Conservation (phyloP, 2,113 vertebrate species). For the Psammodynastes pulverulentus region DNA sequence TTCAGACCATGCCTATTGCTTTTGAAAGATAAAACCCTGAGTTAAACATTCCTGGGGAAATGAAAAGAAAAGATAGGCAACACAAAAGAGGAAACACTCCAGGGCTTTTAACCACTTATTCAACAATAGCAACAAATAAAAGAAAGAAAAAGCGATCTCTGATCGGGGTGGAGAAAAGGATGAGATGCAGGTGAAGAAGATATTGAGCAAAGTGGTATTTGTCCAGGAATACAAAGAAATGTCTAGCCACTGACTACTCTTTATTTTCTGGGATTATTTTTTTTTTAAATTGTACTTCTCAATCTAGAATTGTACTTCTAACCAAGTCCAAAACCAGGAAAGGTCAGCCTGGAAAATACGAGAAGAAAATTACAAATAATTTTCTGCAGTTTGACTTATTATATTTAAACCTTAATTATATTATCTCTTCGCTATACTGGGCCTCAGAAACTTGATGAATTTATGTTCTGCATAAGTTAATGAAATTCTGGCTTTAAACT, state of each 20-base stretch:
- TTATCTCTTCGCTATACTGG: neutral
- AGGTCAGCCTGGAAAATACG: neutral
- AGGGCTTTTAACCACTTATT: slow-evolving; percentile 29
- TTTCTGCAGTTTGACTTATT: neutral
- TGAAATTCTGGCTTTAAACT: neutral
- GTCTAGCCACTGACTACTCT: neutral
- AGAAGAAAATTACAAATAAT: neutral
- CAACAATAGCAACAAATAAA: slow-evolving; percentile 20
- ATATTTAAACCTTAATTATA: neutral
- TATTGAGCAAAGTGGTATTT: neutral
- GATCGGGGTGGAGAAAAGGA: neutral
- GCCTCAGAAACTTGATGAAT: neutral
- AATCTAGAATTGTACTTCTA: too few relatives aligned
- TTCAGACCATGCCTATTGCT: slow-evolving; percentile 21
- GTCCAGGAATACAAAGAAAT: neutral
- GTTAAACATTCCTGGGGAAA: slow-evolving; percentile 27
- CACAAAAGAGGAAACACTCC: slow-evolving; percentile 23
- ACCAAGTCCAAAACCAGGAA: neutral
- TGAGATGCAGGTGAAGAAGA: neutral
- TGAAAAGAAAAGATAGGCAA: neutral
- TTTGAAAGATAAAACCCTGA: slow-evolving; percentile 39
- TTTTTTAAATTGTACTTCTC: neutral
- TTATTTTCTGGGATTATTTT: neutral
- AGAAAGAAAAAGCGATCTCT: neutral
- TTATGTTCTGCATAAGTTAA: neutral